A percentile compares a stretch with the other conserved stretches of the same genome.
Evolutionary conservation across 2,113 vertebrate species (phyloP).

Genomic region (Coptodon rendalli): DNA sequence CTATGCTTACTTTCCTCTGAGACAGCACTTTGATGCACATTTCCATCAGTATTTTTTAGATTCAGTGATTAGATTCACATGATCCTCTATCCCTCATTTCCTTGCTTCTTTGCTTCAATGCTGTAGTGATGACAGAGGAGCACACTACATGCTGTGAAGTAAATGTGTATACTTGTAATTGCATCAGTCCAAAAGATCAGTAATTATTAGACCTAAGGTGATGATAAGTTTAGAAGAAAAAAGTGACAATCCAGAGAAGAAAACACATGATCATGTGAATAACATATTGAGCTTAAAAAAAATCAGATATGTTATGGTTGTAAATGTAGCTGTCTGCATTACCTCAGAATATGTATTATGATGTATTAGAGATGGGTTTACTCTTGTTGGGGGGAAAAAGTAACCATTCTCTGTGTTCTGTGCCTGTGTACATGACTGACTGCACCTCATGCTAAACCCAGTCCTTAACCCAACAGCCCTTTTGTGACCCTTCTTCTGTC

Average conservation of each 20-base stretch:
- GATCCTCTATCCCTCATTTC: background rate
- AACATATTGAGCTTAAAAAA: constrained; percentile 16
- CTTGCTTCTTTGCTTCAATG: background rate
- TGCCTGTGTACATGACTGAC: constrained; percentile 46
- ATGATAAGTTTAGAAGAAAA: background rate
- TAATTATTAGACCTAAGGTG: constrained; percentile 2
- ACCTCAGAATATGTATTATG: constrained; percentile 43
- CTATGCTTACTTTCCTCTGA: background rate
- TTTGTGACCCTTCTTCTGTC: constrained; percentile 15
- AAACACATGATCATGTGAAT: constrained; percentile 11
- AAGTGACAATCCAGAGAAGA: background rate
- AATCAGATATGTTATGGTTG: constrained; percentile 2
- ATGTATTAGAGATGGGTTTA: constrained; percentile 51
- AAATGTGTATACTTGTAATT: background rate
- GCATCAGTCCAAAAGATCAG: background rate
- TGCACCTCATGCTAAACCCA: background rate
- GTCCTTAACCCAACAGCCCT: background rate
- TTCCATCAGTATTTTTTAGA: background rate
- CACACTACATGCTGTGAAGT: background rate
- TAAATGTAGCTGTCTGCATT: constrained; percentile 46
- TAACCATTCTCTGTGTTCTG: constrained; percentile 52
- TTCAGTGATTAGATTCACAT: background rate
- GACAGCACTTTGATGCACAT: background rate
- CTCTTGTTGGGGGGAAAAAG: constrained; percentile 28
- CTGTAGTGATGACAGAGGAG: background rate